Evolutionary conservation across 1,140 invertebrate genomes (phyloP).

Genomic region (Cyclina sinensis): DNA sequence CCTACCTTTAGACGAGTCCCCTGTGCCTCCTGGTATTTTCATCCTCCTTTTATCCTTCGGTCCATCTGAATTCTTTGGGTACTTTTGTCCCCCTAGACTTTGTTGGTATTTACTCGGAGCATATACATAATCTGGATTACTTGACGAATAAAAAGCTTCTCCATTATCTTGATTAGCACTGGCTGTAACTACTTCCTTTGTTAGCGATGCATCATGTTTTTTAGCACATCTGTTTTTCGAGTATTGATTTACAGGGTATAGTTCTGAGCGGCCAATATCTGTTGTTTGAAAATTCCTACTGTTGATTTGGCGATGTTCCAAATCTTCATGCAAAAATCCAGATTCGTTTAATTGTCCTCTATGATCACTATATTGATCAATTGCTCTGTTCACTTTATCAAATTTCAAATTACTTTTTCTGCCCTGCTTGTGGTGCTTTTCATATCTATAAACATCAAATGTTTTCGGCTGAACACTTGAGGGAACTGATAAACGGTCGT

Average conservation of each 20-base stretch:
- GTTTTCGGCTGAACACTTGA: background rate
- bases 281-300: background rate
- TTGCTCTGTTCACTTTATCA: background rate
- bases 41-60: background rate
- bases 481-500: background rate
- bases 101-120: slow-evolving; percentile 46
- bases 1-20: slow-evolving; percentile 9
- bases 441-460: slow-evolving; percentile 33
- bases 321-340: slow-evolving; percentile 5
- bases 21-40: slow-evolving; percentile 6
- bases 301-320: background rate
- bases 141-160: slow-evolving; percentile 5
- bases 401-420: slow-evolving; percentile 4
- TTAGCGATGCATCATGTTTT: slow-evolving; percentile 6
- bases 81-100: slow-evolving; percentile 41
- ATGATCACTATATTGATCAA: background rate
- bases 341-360: background rate
- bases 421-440: background rate
- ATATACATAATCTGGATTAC: slow-evolving; percentile 18
- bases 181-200: background rate
- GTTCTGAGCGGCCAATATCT: background rate
- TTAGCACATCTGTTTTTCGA: slow-evolving; percentile 47
- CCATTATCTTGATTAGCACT: slow-evolving; percentile 57
- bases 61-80: slow-evolving; percentile 34
- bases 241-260: slow-evolving; percentile 23